These are phyloP conservation scores for Callopanchax toddi DNA, from an alignment of 2,113 vertebrate species.

Conservation along the genomic window DNA sequence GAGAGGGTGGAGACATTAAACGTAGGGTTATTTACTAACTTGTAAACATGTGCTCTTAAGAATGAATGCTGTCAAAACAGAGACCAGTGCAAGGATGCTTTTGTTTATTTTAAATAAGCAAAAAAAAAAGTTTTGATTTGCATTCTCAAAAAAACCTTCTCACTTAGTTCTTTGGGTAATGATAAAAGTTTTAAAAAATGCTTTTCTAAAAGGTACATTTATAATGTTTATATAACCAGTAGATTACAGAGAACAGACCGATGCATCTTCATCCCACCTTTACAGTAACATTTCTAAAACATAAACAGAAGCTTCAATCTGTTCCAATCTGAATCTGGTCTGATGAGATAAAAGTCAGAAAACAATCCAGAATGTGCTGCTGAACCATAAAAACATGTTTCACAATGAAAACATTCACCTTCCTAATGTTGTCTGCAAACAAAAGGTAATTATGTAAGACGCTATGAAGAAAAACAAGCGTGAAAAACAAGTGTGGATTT, in stretches of 20 bases:
- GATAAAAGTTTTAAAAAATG: too few relatives aligned
- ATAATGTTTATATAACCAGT: too few relatives aligned
- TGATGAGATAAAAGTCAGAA: background rate
- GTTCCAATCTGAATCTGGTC: background rate
- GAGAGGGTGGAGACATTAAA: constrained; percentile 3
- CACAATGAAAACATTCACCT: background rate
- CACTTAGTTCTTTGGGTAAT: too few relatives aligned
- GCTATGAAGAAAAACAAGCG: too few relatives aligned
- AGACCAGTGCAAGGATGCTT: too few relatives aligned
- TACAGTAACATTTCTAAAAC: too few relatives aligned
- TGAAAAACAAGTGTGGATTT: background rate
- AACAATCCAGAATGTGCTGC: background rate
- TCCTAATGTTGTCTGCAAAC: background rate
- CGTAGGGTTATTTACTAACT: constrained; percentile 1
- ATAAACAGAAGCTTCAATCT: background rate
- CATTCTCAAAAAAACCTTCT: too few relatives aligned
- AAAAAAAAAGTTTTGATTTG: too few relatives aligned
- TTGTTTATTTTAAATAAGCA: too few relatives aligned
- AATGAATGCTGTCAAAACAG: background rate
- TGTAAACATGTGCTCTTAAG: background rate
- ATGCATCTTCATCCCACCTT: too few relatives aligned
- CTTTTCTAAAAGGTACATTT: too few relatives aligned
- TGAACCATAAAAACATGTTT: background rate
- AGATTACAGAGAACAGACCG: too few relatives aligned
- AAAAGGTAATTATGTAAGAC: background rate